Evolutionary conservation across 2,113 vertebrate genomes (phyloP).

Genomic region (Oncorhynchus masou): DNA sequence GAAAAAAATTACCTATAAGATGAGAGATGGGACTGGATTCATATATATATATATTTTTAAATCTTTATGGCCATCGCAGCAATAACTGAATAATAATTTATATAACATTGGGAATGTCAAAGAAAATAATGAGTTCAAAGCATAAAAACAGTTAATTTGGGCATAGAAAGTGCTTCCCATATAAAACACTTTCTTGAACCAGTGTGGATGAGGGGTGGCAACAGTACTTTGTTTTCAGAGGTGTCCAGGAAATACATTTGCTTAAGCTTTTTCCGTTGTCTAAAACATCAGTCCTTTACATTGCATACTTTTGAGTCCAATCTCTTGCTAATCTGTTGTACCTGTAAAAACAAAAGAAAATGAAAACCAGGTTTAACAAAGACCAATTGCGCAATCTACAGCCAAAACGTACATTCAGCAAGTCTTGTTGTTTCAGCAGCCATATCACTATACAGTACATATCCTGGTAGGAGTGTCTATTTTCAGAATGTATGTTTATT

Average conservation of each 20-base stretch:
- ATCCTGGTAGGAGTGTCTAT: neutral
- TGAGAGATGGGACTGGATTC: neutral
- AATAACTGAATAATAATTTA: slow-evolving; percentile 31
- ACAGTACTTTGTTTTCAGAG: slow-evolving; percentile 74
- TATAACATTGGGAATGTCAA: slow-evolving; percentile 31
- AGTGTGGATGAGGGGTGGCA: slow-evolving; percentile 53
- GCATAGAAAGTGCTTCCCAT: slow-evolving; percentile 61
- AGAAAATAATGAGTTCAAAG: slow-evolving; percentile 20
- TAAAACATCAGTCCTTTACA: slow-evolving; percentile 83
- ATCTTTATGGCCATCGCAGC: slow-evolving; percentile 35
- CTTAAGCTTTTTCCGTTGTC: slow-evolving; percentile 31
- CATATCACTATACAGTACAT: neutral
- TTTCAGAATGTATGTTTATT: neutral
- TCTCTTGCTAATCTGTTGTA: slow-evolving; percentile 94
- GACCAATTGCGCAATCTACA: no score
- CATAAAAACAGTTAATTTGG: slow-evolving; percentile 45
- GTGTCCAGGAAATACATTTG: slow-evolving; percentile 35
- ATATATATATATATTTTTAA: slow-evolving; percentile 2
- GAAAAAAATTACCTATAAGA: slow-evolving; percentile 30
- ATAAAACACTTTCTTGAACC: slow-evolving; percentile 57
- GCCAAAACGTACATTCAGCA: neutral
- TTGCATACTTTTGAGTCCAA: slow-evolving; percentile 97
- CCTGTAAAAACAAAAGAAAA: slow-evolving; percentile 70
- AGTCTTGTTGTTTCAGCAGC: neutral
- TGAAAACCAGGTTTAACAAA: neutral